Percentiles rank a stretch among this genome's conserved stretches.
Evolutionary conservation across 2,888 invertebrate genomes (phyloP).

Genomic region (Strigamia crassipes): DNA sequence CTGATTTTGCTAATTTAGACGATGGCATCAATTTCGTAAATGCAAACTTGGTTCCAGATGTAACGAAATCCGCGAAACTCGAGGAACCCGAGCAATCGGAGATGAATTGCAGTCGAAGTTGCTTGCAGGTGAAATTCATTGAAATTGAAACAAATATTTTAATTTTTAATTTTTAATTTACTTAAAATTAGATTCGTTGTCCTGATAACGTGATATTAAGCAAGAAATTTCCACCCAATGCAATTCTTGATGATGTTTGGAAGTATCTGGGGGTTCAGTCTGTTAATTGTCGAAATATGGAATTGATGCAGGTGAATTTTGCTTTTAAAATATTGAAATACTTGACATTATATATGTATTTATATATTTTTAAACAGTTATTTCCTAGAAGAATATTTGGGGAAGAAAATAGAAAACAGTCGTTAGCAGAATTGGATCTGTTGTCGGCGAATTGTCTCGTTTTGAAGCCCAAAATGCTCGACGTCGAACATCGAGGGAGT

Average conservation of each 20-base stretch:
- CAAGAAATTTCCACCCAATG: not conserved
- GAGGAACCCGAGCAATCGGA: not conserved
- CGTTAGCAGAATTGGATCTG: not conserved
- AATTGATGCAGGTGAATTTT: not conserved
- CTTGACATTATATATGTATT: not conserved
- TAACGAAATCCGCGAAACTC: not conserved
- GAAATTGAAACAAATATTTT: not conserved
- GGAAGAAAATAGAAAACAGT: not conserved
- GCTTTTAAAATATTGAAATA: not conserved
- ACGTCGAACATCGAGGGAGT: not conserved
- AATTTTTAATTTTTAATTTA: not conserved
- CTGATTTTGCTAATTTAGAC: not conserved
- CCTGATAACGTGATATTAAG: not conserved
- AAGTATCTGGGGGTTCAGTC: not conserved
- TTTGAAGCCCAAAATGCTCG: not conserved
- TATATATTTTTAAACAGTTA: not conserved
- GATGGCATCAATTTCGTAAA: not conserved
- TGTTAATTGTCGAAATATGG: not conserved
- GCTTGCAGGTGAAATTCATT: not conserved
- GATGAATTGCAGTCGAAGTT: not conserved
- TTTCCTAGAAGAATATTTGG: not conserved
- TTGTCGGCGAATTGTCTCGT: not conserved
- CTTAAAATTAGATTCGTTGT: not conserved
- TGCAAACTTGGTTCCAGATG: not conserved
- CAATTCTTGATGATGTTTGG: not conserved